Evolutionary conservation across 2,888 invertebrate genomes (phyloP).

Genomic region (Philhelius pedissequus): DNA sequence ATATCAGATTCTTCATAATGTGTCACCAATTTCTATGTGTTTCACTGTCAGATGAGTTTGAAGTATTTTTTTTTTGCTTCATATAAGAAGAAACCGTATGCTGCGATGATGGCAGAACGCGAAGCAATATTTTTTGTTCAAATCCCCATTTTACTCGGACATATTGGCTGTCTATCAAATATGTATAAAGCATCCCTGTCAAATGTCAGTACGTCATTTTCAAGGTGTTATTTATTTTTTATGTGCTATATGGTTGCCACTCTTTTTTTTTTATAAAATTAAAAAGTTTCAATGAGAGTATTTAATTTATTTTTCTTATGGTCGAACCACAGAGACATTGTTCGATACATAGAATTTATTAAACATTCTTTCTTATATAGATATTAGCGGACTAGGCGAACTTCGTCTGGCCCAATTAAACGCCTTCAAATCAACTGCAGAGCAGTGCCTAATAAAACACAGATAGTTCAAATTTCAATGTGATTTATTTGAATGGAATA

Average conservation of each 20-base stretch:
- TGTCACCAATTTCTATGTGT: constrained; percentile 59
- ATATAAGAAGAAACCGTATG: constrained; percentile 42
- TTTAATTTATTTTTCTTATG: too few relatives aligned
- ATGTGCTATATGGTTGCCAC: neutral
- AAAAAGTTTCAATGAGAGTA: neutral
- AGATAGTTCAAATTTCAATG: too few relatives aligned
- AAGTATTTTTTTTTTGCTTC: constrained; percentile 5
- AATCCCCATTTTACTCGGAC: constrained; percentile 48
- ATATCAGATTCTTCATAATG: constrained; percentile 67
- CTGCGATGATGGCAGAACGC: constrained; percentile 7
- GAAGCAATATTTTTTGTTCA: constrained; percentile 52
- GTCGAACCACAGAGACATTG: too few relatives aligned
- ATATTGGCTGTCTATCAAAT: constrained; percentile 64
- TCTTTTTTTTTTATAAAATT: neutral
- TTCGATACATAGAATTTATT: too few relatives aligned
- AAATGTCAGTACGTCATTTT: neutral
- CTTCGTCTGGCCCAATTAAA: too few relatives aligned
- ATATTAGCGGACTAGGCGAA: too few relatives aligned
- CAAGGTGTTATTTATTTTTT: too few relatives aligned
- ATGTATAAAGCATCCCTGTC: constrained; percentile 25
- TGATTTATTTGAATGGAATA: too few relatives aligned
- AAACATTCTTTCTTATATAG: too few relatives aligned
- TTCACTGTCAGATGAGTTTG: constrained; percentile 29
- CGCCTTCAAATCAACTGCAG: too few relatives aligned
- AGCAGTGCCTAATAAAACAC: too few relatives aligned